Base-by-base conservation (phyloP, 2,113 vertebrate genomes). In the Columba livia region DNA sequence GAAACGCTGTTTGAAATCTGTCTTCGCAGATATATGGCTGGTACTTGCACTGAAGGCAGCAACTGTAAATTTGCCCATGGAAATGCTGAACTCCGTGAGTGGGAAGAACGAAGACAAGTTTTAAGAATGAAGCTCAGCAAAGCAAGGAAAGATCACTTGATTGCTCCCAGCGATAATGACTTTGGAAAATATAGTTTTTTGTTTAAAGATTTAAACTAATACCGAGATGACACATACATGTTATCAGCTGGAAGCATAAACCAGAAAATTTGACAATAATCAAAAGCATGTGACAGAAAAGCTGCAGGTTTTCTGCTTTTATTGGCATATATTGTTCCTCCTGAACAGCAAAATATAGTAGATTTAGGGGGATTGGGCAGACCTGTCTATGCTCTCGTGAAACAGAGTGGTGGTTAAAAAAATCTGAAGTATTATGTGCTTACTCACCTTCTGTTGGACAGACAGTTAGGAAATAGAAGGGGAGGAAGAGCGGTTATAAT, bases 111-210 rank as follows among this genome's bases (percentile, higher is more conserved):
- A 93, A 97, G 98, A 97, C 98, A 99, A 73, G 99, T 99, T 97
- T 98, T 99, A 98, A 98, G 98, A 98, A 98, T 99, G 99, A 99
- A 99, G 97, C 98, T 99, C 94, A 98, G 97, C 98, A 99, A 99
- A 99, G 99, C 99, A 56, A 98, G 97, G 96, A 99, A 99, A 98
- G 99, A 99, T 95, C 99, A 99, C 97, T 98, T 99, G 98, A 99
- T 99, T 98, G 99, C 98, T 96, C 99, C 99, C 80, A 99, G 99
- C 93, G 99, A 99, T 99, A 99, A 99, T 98, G 99, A 99, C 98
- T 99, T 99, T 99, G 99, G 99, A 98, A 99, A 99, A 99, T 99
- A 99, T 99, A 99, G 99, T 99, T 99, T 99, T 99, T 99, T 99
- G 98, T 99, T 99, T 99, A 99, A 99, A 98, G 99, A 99, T 97